Percentiles rank a stretch among this genome's conserved stretches.
These are phyloP conservation scores for Invenusta paracnida DNA, from an alignment of 2,888 invertebrate species.

Conservation along the genomic window DNA sequence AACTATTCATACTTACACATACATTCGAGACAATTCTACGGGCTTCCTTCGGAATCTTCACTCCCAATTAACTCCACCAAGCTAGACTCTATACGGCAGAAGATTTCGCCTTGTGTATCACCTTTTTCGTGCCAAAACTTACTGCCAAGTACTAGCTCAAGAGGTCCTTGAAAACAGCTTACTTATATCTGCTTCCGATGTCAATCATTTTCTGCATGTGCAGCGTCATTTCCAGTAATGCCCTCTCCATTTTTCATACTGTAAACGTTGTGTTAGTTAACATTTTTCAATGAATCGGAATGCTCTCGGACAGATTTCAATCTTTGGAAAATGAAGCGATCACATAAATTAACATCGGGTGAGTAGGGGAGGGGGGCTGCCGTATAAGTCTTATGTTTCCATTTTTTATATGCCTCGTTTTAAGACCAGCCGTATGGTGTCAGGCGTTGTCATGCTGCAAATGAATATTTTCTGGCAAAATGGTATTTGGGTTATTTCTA, in stretches of 20 bases:
- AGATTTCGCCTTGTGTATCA: too few species aligned
- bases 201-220: not conserved
- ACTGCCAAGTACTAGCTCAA: too few species aligned
- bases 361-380: not conserved
- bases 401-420: not conserved
- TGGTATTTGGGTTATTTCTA: not conserved
- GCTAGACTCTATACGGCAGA: too few species aligned
- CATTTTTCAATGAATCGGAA: not conserved
- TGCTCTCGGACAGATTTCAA: not conserved
- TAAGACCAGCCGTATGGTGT: not conserved
- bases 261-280: too few species aligned
- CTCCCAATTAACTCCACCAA: too few species aligned
- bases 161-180: too few species aligned
- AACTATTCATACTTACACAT: too few species aligned
- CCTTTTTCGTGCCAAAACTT: too few species aligned
- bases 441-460: not conserved
- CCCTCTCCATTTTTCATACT: not conserved
- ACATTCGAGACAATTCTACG: too few species aligned
- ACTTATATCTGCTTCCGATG: slow-evolving; percentile 3
- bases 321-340: not conserved
- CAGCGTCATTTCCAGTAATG: slow-evolving; percentile 20
- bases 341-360: not conserved
- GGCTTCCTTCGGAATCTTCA: too few species aligned
- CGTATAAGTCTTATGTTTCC: not conserved
- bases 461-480: not conserved